Base-by-base conservation (phyloP, 2,888 invertebrate species). In the Alentia gelatinosa region DNA sequence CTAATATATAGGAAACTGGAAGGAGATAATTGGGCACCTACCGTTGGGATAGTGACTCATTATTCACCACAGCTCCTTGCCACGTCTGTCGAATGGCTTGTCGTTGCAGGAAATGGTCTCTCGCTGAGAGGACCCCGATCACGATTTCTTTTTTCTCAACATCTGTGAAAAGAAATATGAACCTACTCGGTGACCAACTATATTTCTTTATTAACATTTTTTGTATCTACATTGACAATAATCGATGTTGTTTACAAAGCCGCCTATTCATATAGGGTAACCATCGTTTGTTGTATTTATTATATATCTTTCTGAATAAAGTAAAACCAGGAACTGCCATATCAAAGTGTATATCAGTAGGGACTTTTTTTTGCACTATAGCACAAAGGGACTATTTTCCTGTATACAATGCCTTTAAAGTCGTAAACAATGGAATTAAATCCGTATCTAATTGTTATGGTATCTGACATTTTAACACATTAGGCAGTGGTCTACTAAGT, bases 51-150 rank as follows among this genome's bases (percentile, higher is more conserved):
- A 90, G 1, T 0, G 68, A 39, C 0, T 37, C 47, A 23, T 90
- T 90, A 15, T 7, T 50, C 9, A 33, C 0, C 5, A 90, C 79
- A 9, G n/a, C 1, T 47, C 79, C 47, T 83, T 42, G 26, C 90
- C 90, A 90, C 12, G 90, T 90, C 26, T 90, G 26, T 50, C 90
- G 12, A 12, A 90, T 90, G 3, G 90, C 37, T 30, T 90, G 79
- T 79, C 90, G 7, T 4, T 79, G 79, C 23, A 33, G 23, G n/a
- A 90, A 90, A 35, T 90, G 74, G 33, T 79, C 50, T 35, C 90
- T 79, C 0, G 79, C 83, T 30, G 90, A 90, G 15, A 90, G 42
- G 23, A 90, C 90, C 23, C 86, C 86, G n/a, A 86, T 86, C 26
- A 86, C 50, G n/a, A 86, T 86, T 47, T 86, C 86, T 30, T 26